phyloP scores from a whole-genome alignment of 2,888 invertebrate species.

The Idaea straminata region DNA sequence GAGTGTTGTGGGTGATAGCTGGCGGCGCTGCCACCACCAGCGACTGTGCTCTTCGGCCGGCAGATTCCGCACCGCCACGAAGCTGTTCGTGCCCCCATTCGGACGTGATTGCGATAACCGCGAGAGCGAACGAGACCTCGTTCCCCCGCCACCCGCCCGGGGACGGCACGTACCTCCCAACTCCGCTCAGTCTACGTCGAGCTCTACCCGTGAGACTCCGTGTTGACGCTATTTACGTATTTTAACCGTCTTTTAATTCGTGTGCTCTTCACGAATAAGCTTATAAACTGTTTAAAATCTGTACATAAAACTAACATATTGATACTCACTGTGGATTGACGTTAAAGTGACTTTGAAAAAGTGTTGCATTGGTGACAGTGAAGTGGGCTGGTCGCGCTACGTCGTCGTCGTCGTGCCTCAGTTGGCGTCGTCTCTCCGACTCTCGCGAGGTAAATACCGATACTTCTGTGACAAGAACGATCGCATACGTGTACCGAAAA shows the following conservation, averaged over 20 bases:
- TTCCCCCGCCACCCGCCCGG: slow-evolving; percentile 35
- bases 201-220: slow-evolving; percentile 43
- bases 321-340: slow-evolving; percentile 37
- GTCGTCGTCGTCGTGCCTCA: slow-evolving; percentile 58
- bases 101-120: slow-evolving; percentile 56
- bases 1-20: neutral
- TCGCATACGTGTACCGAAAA: slow-evolving; percentile 68
- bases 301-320: slow-evolving; percentile 43
- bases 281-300: slow-evolving; percentile 44
- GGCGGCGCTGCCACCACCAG: neutral
- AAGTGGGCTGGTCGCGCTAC: slow-evolving; percentile 63
- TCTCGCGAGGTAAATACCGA: slow-evolving; percentile 72
- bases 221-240: slow-evolving; percentile 36
- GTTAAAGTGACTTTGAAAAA: slow-evolving; percentile 44
- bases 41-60: slow-evolving; percentile 57
- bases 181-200: slow-evolving; percentile 59
- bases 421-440: slow-evolving; percentile 64
- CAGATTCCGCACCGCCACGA: slow-evolving; percentile 15
- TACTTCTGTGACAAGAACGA: slow-evolving; percentile 59
- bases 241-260: slow-evolving; percentile 69
- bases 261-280: slow-evolving; percentile 50
- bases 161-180: slow-evolving; percentile 30
- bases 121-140: slow-evolving; percentile 34
- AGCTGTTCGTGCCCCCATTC: slow-evolving; percentile 51
- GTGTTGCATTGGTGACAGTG: slow-evolving; percentile 66